phyloP scores from a whole-genome alignment of 2,797 vertebrate genomes.

The Sorex maritimensis region DNA sequence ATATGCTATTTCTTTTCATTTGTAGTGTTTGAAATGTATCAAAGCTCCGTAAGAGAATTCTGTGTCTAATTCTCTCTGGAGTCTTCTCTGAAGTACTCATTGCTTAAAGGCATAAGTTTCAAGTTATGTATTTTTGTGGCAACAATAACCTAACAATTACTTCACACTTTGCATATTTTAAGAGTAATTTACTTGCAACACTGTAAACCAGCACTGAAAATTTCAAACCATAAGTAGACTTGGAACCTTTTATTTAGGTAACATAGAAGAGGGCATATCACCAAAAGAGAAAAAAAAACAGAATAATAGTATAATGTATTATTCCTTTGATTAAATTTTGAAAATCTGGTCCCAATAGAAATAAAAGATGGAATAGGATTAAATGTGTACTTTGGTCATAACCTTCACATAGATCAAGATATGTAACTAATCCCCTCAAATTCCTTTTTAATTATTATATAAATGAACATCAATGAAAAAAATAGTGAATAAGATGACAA shows the following conservation, averaged over 20 bases:
- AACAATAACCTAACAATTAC: conserved; percentile 48
- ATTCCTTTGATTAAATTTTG: conserved; percentile 69
- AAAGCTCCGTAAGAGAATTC: conserved; percentile 75
- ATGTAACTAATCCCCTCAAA: not conserved
- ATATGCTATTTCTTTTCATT: conserved; percentile 80
- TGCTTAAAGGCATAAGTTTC: conserved; percentile 71
- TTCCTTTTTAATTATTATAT: conserved; percentile 49
- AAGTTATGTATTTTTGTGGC: conserved; percentile 70
- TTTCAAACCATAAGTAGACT: conserved; percentile 13
- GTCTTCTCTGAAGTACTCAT: conserved; percentile 77
- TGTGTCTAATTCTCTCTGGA: conserved; percentile 78
- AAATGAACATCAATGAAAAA: conserved; percentile 57
- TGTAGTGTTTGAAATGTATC: conserved; percentile 81
- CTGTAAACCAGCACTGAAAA: not conserved
- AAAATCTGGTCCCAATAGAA: conserved; percentile 71
- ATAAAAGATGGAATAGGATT: conserved; percentile 8
- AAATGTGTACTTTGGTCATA: conserved; percentile 51
- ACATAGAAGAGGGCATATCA: conserved; percentile 16
- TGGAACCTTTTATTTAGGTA: conserved; percentile 57
- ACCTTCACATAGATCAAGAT: conserved; percentile 37
- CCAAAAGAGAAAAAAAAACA: conserved; percentile 17
- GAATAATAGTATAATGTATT: not conserved
- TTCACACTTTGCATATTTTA: conserved; percentile 70
- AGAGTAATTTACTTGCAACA: conserved; percentile 48
- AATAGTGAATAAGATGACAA: not conserved